Percentiles rank a stretch among this genome's conserved stretches.
phyloP scores from a whole-genome alignment of 2,888 invertebrate genomes.

The Drosophila percnosoma region DNA sequence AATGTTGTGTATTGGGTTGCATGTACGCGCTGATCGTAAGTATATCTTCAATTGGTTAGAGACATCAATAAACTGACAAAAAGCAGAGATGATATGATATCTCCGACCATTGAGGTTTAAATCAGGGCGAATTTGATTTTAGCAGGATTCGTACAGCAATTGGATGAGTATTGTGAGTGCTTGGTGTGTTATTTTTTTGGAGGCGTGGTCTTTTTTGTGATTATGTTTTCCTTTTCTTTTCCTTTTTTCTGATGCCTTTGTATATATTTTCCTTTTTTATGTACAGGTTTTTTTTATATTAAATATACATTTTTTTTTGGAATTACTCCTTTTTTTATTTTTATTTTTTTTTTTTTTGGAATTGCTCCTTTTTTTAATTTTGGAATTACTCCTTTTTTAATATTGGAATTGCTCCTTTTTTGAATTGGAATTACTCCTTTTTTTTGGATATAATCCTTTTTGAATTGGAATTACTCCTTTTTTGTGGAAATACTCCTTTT shows the following conservation, averaged over 20 bases:
- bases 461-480: conserved; percentile 42
- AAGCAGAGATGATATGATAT: conserved; percentile 40
- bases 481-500: conserved; percentile 35
- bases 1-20: conserved; percentile 35
- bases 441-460: conserved; percentile 29
- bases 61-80: conserved; percentile 36
- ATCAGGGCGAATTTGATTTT: conserved; percentile 25
- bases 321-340: conserved; percentile 40
- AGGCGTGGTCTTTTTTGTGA: conserved; percentile 21
- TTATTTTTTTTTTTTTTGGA: conserved; percentile 38
- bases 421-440: conserved; percentile 41
- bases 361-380: conserved; percentile 33
- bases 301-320: conserved; percentile 4
- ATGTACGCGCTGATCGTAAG: conserved; percentile 32
- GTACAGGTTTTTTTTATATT: conserved; percentile 21
- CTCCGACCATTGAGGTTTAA: conserved; percentile 41
- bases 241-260: conserved; percentile 48
- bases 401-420: conserved; percentile 52
- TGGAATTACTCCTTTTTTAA: conserved; percentile 42
- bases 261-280: conserved; percentile 30
- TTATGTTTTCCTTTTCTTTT: conserved; percentile 29
- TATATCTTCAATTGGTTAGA: conserved; percentile 32
- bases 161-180: conserved; percentile 48
- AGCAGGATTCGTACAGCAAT: conserved; percentile 34
- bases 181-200: conserved; percentile 25